Evolutionary conservation across 1,140 invertebrate genomes (phyloP), one percentile per base, ranked within the genome.

Genomic region (Xylocopa sonorina): DNA sequence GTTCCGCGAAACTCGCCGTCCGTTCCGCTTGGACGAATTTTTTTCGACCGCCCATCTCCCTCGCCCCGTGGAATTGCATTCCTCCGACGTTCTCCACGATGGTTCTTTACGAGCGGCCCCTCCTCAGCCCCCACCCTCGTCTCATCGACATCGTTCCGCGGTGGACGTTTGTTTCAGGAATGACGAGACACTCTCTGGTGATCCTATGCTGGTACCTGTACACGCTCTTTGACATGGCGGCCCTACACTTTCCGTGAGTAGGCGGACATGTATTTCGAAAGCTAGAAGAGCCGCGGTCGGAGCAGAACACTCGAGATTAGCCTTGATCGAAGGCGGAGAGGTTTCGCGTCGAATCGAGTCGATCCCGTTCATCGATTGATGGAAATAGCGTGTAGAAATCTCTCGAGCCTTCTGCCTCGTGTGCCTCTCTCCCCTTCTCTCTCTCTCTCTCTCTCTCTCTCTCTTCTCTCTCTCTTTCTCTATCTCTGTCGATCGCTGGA

Each of bases 181-280:
- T 92, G 92, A 91, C 89, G 92, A 92, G 89, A 74, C 88, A 90
- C 85, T 93, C 87, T 88, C 89, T 92, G 82, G 86, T 92, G 81
- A 88, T 93, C 86, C 82, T 93, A 84, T 92, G 91, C 91, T 93
- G 89, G 88, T 92, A 92, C 88, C 90, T 93, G 57, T 92, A 91
- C 86, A 91, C 89, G 81, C 87, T 92, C 68, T 87, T 92, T 73
- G 90, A 92, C 84, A 92, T 92, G 88, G 91, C 88, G 74, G 88
- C 91, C 68, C 86, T 90, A 72, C 90, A 92, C 73, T 92, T 92
- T 88, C 88, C 92, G 92, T 93, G 87, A 93, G 92, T 93, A 91
- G 63, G 58, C 83, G 71, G 79, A 66, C 67, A 48, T 12, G 58
- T 27, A n/a, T n/a, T n/a, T 57, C n/a, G 43, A 34, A 50, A 50